Conservation (phyloP, 2,888 invertebrate species). For the Amblyjoppa fuscipennis region DNA sequence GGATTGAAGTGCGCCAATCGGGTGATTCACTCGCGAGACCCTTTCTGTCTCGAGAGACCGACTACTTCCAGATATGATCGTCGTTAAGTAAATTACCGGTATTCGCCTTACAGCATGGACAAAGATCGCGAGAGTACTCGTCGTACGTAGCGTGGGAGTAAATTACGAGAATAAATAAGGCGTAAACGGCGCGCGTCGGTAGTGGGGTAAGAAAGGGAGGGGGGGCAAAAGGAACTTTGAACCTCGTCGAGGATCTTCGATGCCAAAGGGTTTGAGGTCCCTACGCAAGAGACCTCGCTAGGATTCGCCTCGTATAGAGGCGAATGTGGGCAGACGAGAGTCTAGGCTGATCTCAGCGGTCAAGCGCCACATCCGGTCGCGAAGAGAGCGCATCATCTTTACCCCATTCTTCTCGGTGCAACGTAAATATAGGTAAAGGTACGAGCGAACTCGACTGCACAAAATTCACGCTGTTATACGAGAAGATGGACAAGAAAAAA, state of each 20-base stretch:
- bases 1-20: constrained; percentile 16
- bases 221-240: constrained; percentile 74
- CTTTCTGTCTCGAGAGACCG: constrained; percentile 58
- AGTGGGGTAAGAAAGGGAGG: constrained; percentile 7
- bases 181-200: constrained; percentile 75
- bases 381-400: not conserved
- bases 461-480: not conserved
- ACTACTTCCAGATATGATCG: constrained; percentile 80
- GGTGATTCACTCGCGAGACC: constrained; percentile 33
- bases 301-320: not conserved
- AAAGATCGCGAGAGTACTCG: not conserved
- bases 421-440: not conserved
- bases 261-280: constrained; percentile 67
- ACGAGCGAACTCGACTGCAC: not conserved
- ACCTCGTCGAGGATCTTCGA: constrained; percentile 76
- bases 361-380: constrained; percentile 10
- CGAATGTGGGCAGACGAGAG: not conserved
- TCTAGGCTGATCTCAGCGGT: not conserved
- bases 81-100: constrained; percentile 79
- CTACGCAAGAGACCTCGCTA: constrained; percentile 33
- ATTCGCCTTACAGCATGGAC: constrained; percentile 57
- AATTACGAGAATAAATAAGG: constrained; percentile 82
- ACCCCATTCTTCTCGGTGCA: not conserved
- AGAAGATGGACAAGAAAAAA: not conserved
- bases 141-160: constrained; percentile 78